These are phyloP conservation scores for Lepidocolaptes lacrymiger DNA, from an alignment of 2,797 vertebrate genomes.

Conservation along the genomic window DNA sequence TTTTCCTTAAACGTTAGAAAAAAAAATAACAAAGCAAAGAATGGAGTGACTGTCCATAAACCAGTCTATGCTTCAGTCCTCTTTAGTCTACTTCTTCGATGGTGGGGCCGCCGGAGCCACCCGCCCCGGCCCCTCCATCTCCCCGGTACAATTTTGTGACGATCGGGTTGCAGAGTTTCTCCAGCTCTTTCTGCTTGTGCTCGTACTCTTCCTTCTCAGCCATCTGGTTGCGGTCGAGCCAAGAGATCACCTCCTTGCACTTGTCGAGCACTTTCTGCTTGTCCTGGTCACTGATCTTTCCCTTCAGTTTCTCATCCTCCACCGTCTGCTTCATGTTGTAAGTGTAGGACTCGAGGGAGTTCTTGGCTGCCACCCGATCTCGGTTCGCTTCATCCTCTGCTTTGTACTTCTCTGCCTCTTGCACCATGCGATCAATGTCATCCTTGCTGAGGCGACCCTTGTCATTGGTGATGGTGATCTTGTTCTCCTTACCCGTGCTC, in stretches of 20 bases:
- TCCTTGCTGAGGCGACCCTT: conserved; percentile 93
- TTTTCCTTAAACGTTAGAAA: conserved; percentile 70
- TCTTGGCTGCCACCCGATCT: conserved; percentile 86
- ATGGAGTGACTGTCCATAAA: conserved; percentile 61
- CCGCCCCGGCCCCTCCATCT: conserved; percentile 54
- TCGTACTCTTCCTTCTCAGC: conserved; percentile 91
- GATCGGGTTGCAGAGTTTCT: conserved; percentile 87
- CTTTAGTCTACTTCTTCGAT: conserved; percentile 91
- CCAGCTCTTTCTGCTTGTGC: conserved; percentile 90
- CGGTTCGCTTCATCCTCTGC: conserved; percentile 87
- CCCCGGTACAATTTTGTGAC: conserved; percentile 87
- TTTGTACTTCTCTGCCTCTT: conserved; percentile 91
- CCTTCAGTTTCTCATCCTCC: conserved; percentile 88
- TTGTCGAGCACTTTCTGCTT: conserved; percentile 87
- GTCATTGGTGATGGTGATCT: conserved; percentile 95
- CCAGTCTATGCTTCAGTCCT: conserved; percentile 24
- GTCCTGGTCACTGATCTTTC: conserved; percentile 89
- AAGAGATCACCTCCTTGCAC: conserved; percentile 86
- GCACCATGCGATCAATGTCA: conserved; percentile 92
- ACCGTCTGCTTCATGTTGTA: conserved; percentile 90
- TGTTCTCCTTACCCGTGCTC: conserved; percentile 92
- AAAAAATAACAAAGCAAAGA: conserved; percentile 28
- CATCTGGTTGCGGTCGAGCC: conserved; percentile 92
- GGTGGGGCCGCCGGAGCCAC: conserved; percentile 83
- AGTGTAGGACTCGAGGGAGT: conserved; percentile 88